Conservation (phyloP, 2,113 vertebrate genomes). For the Dipodomys ordii region DNA sequence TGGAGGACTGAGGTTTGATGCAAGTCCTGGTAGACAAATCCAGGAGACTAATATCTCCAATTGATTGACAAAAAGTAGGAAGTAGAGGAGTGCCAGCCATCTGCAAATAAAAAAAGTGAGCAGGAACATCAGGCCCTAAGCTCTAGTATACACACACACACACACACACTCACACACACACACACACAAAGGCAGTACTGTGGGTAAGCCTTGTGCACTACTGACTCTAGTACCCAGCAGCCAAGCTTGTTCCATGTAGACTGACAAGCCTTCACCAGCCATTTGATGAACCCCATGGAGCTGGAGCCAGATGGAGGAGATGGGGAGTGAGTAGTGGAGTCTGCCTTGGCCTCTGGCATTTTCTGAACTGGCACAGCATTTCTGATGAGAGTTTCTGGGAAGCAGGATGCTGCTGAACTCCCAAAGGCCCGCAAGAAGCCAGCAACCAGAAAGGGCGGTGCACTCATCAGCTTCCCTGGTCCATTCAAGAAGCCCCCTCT, state of each 20-base stretch:
- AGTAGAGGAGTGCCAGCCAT: no score
- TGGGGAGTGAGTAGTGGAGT: neutral
- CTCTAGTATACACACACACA: no score
- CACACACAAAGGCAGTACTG: no score
- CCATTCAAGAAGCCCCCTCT: neutral
- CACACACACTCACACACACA: no score
- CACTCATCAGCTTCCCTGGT: neutral
- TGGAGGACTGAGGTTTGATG: no score
- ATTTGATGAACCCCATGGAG: neutral
- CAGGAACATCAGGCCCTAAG: no score
- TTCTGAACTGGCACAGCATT: conserved; percentile 2
- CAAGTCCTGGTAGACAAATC: no score
- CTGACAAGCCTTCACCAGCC: neutral
- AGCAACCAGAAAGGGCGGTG: neutral
- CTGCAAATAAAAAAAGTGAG: no score
- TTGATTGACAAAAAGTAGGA: no score
- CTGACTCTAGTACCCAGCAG: neutral
- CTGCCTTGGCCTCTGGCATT: conserved; percentile 31
- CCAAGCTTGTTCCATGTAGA: neutral
- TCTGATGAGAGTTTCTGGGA: conserved; percentile 60
- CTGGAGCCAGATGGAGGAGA: neutral
- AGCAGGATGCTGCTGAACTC: neutral
- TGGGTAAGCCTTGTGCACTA: neutral
- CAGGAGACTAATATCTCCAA: no score
- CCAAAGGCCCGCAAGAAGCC: neutral